phyloP scores from a whole-genome alignment of 2,797 vertebrate genomes.

The Danionella dracula region DNA sequence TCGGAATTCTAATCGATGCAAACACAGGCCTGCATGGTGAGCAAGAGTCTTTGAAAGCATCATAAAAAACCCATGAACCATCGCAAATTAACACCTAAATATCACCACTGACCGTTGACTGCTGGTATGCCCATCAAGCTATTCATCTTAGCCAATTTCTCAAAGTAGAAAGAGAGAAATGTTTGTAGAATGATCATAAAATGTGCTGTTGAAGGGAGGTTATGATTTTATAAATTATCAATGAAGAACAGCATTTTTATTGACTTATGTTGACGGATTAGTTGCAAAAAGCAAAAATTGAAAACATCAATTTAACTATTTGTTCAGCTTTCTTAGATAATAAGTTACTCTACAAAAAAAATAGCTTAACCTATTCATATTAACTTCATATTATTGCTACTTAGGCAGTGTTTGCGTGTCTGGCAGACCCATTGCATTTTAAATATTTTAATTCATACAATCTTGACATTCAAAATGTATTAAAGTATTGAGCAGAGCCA shows the following conservation, averaged over 20 bases:
- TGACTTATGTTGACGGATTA: conserved; percentile 2
- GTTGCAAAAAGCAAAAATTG: not conserved
- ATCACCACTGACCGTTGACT: not conserved
- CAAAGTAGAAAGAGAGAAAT: not conserved
- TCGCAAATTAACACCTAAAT: conserved; percentile 1
- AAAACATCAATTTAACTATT: not conserved
- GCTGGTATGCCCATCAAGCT: too few species aligned
- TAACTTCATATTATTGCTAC: too few species aligned
- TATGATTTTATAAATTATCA: conserved; percentile 19
- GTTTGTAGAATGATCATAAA: too few species aligned
- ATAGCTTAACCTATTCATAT: too few species aligned
- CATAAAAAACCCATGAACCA: not conserved
- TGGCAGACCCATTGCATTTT: too few species aligned
- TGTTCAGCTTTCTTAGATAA: not conserved
- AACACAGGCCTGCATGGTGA: not conserved
- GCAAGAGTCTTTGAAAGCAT: conserved; percentile 1
- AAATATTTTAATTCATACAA: too few species aligned
- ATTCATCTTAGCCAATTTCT: too few species aligned
- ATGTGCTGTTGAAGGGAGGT: too few species aligned
- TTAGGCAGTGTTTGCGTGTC: too few species aligned
- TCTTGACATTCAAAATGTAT: too few species aligned
- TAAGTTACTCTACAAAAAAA: too few species aligned
- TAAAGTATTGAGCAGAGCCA: too few species aligned
- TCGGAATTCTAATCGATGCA: conserved; percentile 26
- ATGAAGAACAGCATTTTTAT: not conserved